Conservation (phyloP, 1,140 invertebrate genomes). For the Callitettix versicolor region DNA sequence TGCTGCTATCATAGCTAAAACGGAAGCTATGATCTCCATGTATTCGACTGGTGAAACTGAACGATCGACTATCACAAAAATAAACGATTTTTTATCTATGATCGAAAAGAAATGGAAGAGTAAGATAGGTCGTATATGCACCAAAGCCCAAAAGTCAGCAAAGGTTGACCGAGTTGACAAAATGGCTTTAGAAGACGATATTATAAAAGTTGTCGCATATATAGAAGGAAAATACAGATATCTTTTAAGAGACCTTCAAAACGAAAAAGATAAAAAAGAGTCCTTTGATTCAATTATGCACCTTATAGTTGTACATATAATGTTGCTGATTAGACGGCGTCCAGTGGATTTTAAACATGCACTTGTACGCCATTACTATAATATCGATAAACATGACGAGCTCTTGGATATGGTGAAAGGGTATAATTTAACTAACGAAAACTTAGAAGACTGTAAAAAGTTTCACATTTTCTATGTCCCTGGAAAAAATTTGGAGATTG, state of each 20-base stretch:
- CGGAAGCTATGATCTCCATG: no score
- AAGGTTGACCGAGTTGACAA: neutral
- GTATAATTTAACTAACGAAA: neutral
- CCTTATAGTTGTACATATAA: neutral
- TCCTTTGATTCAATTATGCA: neutral
- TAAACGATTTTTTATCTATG: neutral
- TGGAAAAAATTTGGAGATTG: neutral
- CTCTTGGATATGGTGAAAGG: neutral
- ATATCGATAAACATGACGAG: neutral
- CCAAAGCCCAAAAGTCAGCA: neutral
- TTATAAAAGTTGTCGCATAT: neutral
- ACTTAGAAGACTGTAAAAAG: neutral
- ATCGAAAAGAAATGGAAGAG: neutral
- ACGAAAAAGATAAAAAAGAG: neutral
- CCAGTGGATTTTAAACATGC: slow-evolving; percentile 5
- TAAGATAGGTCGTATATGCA: neutral
- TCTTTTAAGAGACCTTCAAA: neutral
- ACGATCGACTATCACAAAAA: neutral
- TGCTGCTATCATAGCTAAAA: no score
- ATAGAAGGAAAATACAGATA: neutral
- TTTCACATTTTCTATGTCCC: slow-evolving; percentile 1
- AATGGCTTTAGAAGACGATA: neutral
- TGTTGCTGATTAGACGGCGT: neutral
- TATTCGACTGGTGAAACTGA: no score
- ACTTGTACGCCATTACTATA: neutral